phyloP scores from a whole-genome alignment of 2,888 invertebrate species.

The Cerastis leucographa region DNA sequence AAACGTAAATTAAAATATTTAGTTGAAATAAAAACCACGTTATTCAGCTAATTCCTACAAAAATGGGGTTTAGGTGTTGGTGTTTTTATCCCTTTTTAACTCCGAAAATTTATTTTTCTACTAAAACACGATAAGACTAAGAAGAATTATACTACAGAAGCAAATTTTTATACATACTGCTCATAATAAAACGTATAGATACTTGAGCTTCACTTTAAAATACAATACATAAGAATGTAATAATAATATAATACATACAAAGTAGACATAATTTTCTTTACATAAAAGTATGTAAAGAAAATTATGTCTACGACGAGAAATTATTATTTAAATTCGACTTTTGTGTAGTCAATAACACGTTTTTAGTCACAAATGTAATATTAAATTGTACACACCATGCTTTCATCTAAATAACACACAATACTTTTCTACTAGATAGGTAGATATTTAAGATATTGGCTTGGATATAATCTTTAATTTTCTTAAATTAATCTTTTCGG shows the following conservation, averaged over 20 bases:
- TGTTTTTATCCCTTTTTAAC: conserved; percentile 35
- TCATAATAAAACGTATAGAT: neutral
- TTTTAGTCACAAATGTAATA: conserved; percentile 32
- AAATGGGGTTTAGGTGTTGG: conserved; percentile 77
- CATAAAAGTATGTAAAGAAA: conserved; percentile 1
- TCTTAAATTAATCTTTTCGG: neutral
- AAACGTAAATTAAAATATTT: conserved; percentile 61
- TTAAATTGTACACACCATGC: conserved; percentile 48
- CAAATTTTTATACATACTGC: neutral
- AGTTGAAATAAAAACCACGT: conserved; percentile 69
- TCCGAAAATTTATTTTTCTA: conserved; percentile 10
- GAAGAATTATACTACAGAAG: conserved; percentile 10
- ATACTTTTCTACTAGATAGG: neutral
- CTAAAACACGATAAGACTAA: conserved; percentile 9
- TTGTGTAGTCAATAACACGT: conserved; percentile 48
- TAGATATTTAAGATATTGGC: neutral
- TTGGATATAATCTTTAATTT: neutral
- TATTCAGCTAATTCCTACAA: conserved; percentile 76
- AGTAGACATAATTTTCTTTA: no score
- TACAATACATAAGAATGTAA: conserved; percentile 9
- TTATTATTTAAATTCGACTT: neutral
- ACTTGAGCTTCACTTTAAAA: neutral
- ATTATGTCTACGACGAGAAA: conserved; percentile 3
- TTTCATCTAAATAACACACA: conserved; percentile 28
- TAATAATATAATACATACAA: neutral